A percentile compares a stretch with the other conserved stretches of the same genome.
Conservation (phyloP, 2,888 invertebrate species). For the Rhamphomyia laevipes region DNA sequence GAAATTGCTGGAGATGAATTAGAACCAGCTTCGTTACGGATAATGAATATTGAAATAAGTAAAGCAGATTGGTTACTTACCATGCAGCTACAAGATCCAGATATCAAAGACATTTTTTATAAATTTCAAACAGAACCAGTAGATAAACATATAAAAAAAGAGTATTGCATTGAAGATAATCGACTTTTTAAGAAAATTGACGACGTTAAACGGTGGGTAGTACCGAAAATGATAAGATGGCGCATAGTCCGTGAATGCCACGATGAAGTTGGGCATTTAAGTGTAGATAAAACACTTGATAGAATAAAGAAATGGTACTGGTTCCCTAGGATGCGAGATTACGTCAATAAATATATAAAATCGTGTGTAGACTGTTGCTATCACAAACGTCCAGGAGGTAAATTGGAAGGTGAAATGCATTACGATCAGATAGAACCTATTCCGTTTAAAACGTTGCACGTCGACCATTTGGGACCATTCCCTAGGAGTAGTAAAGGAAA, state of each 20-base stretch:
- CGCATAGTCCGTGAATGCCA: conserved; percentile 10
- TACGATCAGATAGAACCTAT: conserved; percentile 1
- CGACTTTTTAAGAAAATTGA: conserved; percentile 10
- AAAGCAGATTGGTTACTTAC: not conserved
- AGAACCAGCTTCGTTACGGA: not conserved
- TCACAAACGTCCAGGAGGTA: conserved; percentile 20
- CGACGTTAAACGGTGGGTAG: conserved; percentile 10
- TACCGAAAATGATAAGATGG: conserved; percentile 8
- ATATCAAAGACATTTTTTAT: not conserved
- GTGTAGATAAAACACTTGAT: conserved; percentile 16
- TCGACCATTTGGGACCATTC: conserved; percentile 11
- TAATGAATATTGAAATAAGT: not conserved
- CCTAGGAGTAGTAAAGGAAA: conserved; percentile 5
- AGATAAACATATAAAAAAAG: conserved; percentile 4
- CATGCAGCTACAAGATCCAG: not conserved
- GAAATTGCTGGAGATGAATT: not conserved
- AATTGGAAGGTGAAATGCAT: conserved; percentile 21
- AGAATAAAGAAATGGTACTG: conserved; percentile 26
- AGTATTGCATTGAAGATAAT: conserved; percentile 11
- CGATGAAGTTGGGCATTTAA: conserved; percentile 12
- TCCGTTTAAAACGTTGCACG: conserved; percentile 6
- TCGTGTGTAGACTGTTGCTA: conserved; percentile 23
- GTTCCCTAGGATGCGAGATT: conserved; percentile 28
- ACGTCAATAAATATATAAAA: conserved; percentile 28
- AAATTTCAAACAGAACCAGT: not conserved